These are phyloP conservation scores for Danaus chrysippus DNA, from an alignment of 2,888 invertebrate genomes.

Conservation along the genomic window DNA sequence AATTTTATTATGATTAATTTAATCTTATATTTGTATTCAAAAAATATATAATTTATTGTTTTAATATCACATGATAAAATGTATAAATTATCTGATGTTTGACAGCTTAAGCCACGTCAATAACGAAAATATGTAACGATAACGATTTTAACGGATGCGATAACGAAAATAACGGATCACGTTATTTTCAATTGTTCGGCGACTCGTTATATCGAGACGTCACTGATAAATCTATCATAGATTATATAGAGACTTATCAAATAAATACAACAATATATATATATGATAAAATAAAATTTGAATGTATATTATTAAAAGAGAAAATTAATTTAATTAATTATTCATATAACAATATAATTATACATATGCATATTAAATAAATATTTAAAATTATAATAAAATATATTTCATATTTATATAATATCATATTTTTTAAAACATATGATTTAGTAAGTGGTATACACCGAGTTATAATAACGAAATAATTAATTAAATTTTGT, in stretches of 20 bases:
- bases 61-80: neutral
- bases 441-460: neutral
- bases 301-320: too few relatives aligned
- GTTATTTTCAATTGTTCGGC: neutral
- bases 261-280: constrained; percentile 8
- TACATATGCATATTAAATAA: constrained; percentile 1
- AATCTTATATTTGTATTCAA: neutral
- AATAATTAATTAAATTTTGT: too few relatives aligned
- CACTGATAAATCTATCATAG: too few relatives aligned
- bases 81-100: neutral
- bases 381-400: constrained; percentile 5
- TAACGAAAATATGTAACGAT: constrained; percentile 2
- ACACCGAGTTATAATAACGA: too few relatives aligned
- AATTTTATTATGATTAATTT: neutral
- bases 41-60: neutral
- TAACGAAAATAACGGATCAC: neutral
- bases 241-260: too few relatives aligned
- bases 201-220: neutral
- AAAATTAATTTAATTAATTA: too few relatives aligned
- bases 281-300: neutral
- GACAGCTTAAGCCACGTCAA: neutral
- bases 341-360: neutral
- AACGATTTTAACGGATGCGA: neutral
- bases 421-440: too few relatives aligned
- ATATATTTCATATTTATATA: neutral